A percentile compares a stretch with the other conserved stretches of the same genome.
Evolutionary conservation across 2,113 vertebrate genomes (phyloP).

Genomic region (Acrocephalus arundinaceus): DNA sequence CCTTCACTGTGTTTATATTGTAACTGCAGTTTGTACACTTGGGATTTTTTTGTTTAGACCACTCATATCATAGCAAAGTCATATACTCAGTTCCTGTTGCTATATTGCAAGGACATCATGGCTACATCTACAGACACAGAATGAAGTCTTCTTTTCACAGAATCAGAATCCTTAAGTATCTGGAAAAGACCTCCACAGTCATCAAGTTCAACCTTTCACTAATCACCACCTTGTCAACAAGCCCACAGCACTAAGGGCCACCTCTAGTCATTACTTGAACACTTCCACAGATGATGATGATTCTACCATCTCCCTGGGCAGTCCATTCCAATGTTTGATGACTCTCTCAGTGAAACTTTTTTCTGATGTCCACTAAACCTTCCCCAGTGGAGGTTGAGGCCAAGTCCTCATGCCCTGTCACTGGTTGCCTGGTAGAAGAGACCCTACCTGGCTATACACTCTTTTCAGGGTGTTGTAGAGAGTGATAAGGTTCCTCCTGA

Average conservation of each 20-base stretch:
- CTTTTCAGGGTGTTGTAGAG: not conserved
- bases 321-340: not conserved
- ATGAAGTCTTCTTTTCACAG: not conserved
- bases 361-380: not conserved
- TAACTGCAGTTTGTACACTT: not conserved
- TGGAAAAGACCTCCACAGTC: not conserved
- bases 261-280: not conserved
- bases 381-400: not conserved
- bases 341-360: not conserved
- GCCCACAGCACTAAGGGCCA: not conserved
- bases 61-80: not conserved
- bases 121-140: not conserved
- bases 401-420: rapidly evolving
- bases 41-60: not conserved
- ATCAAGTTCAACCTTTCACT: rapidly evolving
- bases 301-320: not conserved
- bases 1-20: not conserved
- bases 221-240: not conserved
- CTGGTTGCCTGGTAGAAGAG: not conserved
- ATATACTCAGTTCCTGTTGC: not conserved
- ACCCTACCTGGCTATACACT: no score
- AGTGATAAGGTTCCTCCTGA: not conserved
- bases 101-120: not conserved
- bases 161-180: not conserved
- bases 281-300: not conserved